These are phyloP conservation scores for Chloroceryle inda DNA, from an alignment of 2,797 vertebrate genomes.

Conservation along the genomic window DNA sequence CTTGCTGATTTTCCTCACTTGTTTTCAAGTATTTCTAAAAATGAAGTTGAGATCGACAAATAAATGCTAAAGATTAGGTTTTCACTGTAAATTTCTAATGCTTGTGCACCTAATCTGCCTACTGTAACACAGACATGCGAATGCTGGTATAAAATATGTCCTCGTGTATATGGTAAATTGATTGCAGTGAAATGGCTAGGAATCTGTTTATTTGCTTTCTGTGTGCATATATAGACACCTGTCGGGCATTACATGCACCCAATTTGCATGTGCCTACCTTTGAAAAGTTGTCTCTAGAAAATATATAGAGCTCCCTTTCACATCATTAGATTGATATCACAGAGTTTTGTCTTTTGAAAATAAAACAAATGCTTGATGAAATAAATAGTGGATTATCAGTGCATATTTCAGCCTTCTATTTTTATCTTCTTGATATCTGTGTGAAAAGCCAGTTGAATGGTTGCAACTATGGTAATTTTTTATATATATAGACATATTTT, in stretches of 20 bases:
- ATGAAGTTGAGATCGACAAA: background rate
- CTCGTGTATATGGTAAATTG: background rate
- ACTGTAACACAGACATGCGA: background rate
- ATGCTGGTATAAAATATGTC: background rate
- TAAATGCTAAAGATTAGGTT: background rate
- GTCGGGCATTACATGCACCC: background rate
- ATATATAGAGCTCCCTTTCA: background rate
- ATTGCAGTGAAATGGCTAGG: background rate
- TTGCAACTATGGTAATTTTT: background rate
- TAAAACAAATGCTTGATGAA: background rate
- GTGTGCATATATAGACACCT: background rate
- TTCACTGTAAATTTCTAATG: background rate
- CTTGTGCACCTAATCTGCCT: background rate
- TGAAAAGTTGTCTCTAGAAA: background rate
- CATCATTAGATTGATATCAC: background rate
- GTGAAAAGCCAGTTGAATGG: background rate
- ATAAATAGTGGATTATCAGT: background rate
- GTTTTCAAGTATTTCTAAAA: slow-evolving; percentile 20
- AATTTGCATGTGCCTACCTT: background rate
- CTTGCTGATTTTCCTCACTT: background rate
- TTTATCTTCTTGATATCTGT: background rate
- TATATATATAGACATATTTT: background rate
- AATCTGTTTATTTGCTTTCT: background rate
- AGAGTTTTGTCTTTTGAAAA: background rate
- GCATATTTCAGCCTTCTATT: background rate